These are phyloP conservation scores for Trinectes maculatus DNA, from an alignment of 2,113 vertebrate species.

Conservation along the genomic window DNA sequence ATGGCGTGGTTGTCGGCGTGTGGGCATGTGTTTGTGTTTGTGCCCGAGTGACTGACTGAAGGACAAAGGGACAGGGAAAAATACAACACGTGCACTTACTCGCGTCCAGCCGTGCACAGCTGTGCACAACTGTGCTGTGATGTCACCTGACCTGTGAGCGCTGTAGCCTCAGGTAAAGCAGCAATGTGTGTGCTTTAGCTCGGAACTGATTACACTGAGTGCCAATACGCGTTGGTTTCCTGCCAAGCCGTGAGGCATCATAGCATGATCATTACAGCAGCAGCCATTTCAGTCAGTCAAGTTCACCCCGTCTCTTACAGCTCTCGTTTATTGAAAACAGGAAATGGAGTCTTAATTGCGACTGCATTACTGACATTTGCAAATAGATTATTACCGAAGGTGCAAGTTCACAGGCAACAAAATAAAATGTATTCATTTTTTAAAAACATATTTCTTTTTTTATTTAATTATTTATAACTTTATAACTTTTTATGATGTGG, in stretches of 20 bases:
- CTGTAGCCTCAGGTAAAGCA: conserved; percentile 19
- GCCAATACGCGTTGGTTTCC: neutral
- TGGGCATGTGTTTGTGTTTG: conserved; percentile 5
- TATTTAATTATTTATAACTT: too few species aligned
- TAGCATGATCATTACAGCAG: conserved; percentile 4
- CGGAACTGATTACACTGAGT: conserved; percentile 20
- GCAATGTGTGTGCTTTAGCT: conserved; percentile 21
- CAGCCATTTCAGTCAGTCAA: neutral
- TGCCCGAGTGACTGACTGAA: conserved; percentile 3
- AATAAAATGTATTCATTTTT: too few species aligned
- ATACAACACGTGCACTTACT: neutral
- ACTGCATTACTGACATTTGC: too few species aligned
- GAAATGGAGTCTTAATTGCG: too few species aligned
- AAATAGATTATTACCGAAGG: too few species aligned
- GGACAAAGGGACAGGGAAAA: neutral
- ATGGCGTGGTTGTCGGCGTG: conserved; percentile 33
- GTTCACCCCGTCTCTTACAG: too few species aligned
- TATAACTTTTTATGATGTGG: too few species aligned
- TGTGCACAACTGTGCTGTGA: conserved; percentile 1
- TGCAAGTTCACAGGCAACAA: too few species aligned
- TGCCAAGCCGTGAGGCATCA: conserved; percentile 23
- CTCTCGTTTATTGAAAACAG: too few species aligned
- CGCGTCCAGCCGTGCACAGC: neutral
- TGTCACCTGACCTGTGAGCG: conserved; percentile 19
- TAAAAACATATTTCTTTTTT: too few species aligned